Conservation (phyloP, 92 coral and sea anemone genomes). For the Actinernus sp. region DNA sequence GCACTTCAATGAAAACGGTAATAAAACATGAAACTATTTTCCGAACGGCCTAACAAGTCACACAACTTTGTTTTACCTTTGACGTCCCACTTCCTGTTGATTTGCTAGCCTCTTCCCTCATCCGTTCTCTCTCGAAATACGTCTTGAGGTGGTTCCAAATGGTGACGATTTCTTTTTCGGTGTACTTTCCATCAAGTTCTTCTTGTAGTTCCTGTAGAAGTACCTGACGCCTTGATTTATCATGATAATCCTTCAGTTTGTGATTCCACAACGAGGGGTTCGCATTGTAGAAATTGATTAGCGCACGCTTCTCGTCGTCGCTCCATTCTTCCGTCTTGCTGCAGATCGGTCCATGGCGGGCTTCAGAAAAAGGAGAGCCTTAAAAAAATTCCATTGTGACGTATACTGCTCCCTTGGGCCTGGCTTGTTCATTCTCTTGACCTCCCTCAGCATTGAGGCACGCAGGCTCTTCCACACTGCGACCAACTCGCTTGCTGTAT, state of each 20-base stretch:
- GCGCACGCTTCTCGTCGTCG: constrained; percentile 4
- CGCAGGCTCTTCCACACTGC: background rate
- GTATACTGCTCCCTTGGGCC: background rate
- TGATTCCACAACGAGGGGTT: constrained; percentile 18
- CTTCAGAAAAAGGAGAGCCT: no score
- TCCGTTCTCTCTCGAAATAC: constrained; percentile 12
- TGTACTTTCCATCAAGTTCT: background rate
- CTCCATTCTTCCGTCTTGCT: constrained; percentile 4
- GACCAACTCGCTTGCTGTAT: background rate
- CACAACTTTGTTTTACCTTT: no score
- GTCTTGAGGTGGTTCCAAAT: constrained; percentile 11
- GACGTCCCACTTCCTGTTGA: constrained; percentile 6
- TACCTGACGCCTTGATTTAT: background rate
- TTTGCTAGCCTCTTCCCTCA: constrained; percentile 16
- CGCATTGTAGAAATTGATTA: constrained; percentile 8
- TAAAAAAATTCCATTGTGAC: constrained; percentile 14
- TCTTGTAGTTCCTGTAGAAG: background rate
- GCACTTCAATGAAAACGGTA: no score
- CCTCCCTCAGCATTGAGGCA: constrained; percentile 12
- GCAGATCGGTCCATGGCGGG: background rate
- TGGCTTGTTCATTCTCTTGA: background rate
- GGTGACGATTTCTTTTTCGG: constrained; percentile 4
- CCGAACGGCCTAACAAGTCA: no score
- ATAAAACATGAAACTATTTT: no score
- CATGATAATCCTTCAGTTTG: constrained; percentile 1